Evolutionary conservation across 2,797 vertebrate genomes (phyloP).

Genomic region (Arremon aurantiirostris): DNA sequence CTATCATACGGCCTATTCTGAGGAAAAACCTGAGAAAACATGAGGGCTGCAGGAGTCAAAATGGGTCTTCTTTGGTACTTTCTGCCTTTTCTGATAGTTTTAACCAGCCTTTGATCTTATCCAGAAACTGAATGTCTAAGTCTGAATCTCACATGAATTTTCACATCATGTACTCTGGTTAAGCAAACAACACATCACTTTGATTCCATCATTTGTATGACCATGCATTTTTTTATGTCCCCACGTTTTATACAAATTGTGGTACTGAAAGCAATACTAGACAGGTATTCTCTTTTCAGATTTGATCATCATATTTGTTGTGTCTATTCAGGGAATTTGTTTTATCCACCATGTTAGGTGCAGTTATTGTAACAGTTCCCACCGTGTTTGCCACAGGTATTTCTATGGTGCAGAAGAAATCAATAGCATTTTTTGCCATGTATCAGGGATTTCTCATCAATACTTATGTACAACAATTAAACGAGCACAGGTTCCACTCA

Average conservation of each 20-base stretch:
- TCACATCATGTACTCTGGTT: background rate
- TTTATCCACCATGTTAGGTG: background rate
- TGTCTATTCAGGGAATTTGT: background rate
- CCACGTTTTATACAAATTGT: background rate
- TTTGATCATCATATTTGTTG: background rate
- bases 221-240: fast-evolving
- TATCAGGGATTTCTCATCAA: background rate
- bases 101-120: background rate
- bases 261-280: background rate
- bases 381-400: background rate
- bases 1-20: background rate
- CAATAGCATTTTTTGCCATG: background rate
- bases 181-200: background rate
- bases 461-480: background rate
- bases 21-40: background rate
- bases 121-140: background rate
- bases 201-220: background rate
- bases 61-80: background rate
- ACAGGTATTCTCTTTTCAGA: background rate
- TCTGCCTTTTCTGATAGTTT: background rate
- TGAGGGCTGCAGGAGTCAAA: background rate
- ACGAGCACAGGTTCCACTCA: background rate
- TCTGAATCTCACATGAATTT: background rate
- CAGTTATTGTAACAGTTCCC: background rate
- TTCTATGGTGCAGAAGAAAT: background rate